A percentile compares a stretch with the other conserved stretches of the same genome.
Conservation (phyloP, 1,140 invertebrate species). For the Danaus plexippus region DNA sequence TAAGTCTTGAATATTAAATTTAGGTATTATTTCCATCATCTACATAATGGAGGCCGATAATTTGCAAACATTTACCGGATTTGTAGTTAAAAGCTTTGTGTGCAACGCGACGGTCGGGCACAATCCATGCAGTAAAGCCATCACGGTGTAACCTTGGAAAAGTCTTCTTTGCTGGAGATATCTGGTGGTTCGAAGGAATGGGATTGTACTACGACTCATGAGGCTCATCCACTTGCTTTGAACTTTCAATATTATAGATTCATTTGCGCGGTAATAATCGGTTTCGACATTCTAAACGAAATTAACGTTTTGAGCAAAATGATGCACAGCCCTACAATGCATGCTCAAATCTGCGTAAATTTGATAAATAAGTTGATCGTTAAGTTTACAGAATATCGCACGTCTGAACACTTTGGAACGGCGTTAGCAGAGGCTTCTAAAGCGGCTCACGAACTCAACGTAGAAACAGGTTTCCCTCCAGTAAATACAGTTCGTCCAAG, state of each 20-base stretch:
- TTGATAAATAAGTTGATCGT: constrained; percentile 11
- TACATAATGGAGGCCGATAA: constrained; percentile 11
- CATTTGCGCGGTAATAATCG: constrained; percentile 9
- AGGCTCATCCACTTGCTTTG: constrained; percentile 11
- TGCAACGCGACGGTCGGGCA: constrained; percentile 8
- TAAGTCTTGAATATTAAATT: too few species aligned
- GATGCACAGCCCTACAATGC: too few species aligned
- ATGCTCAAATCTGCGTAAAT: constrained; percentile 12
- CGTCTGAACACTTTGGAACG: constrained; percentile 11
- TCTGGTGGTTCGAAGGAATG: constrained; percentile 3
- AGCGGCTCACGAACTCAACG: constrained; percentile 3
- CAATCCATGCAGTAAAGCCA: constrained; percentile 11
- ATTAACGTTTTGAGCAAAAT: constrained; percentile 3
- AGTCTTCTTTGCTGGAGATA: constrained; percentile 11
- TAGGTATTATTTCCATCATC: constrained; percentile 15
- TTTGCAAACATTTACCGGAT: constrained; percentile 8
- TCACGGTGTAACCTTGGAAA: constrained; percentile 8
- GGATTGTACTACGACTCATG: constrained; percentile 9
- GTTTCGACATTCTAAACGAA: constrained; percentile 16
- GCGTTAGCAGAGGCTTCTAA: constrained; percentile 10
- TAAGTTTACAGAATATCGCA: constrained; percentile 10
- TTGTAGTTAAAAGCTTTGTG: constrained; percentile 10
- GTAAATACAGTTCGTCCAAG: too few species aligned
- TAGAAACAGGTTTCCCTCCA: too few species aligned
- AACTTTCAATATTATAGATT: constrained; percentile 16